Base-by-base conservation (phyloP, 2,797 vertebrate genomes). In the Lemur catta region DNA sequence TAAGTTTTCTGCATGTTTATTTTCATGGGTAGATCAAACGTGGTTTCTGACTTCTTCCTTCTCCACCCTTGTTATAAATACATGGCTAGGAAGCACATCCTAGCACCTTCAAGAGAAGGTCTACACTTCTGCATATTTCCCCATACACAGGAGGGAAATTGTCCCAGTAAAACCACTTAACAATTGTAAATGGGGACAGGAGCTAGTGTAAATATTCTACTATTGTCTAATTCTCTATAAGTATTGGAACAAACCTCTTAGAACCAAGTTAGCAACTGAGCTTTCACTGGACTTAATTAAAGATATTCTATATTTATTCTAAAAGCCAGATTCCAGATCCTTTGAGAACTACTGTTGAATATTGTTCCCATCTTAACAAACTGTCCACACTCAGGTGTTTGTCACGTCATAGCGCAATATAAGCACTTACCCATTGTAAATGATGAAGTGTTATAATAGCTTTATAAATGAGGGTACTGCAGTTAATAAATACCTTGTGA, bases 241-340 rank as follows among this genome's bases (percentile, higher is more conserved):
- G 84, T 95, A 80, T 91, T 95, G 63, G 89, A 96, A 94, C 0
- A 0, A 93, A n/a, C 1, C 43, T 92, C 57, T 94, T 74, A 95
- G 4, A 81, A 69, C n/a, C 17, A 72, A 46, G 86, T 97, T 15
- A 91, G 18, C 52, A 69, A 94, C 0, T 87, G 43, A 85, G 52
- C 87, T 85, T 97, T 97, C 69, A 78, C 30, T 91, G 41, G 2
- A 85, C 11, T 94, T 96, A 26, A 86, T 96, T 91, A 95, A 97
- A 76, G 41, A 81, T 5, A 80, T 84, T 94, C 61, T 57, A 48
- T 52, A 67, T 71, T 78, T 92, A 59, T 92, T 97, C 89, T 67
- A 22, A 86, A 85, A 48, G 14, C 52, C 97, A 96, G 13, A 81
- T 0, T 93, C 55, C 20, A 67, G 9, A 79, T 94, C 28, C 50